A percentile compares a stretch with the other conserved stretches of the same genome.
phyloP scores from a whole-genome alignment of 1,140 invertebrate genomes.

The Drosophila repletoides region DNA sequence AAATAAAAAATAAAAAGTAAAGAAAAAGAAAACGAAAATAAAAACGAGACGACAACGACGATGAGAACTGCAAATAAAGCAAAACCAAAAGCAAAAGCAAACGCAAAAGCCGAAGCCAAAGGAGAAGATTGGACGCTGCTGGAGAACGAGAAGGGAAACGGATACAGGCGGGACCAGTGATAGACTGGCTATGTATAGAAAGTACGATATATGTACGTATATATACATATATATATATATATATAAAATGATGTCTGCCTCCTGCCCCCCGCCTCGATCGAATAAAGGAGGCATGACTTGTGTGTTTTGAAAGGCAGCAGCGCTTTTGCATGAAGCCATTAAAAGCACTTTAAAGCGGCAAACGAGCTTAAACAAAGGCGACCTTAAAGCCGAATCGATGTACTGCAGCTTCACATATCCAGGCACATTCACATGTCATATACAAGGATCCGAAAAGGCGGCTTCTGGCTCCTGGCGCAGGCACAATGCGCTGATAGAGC shows the following conservation, averaged over 20 bases:
- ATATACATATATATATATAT: neutral
- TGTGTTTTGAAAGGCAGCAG: constrained; percentile 19
- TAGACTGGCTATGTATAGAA: constrained; percentile 49
- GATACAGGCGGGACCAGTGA: constrained; percentile 34
- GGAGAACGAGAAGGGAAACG: neutral
- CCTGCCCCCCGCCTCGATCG: no score
- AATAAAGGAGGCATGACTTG: constrained; percentile 49
- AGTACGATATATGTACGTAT: constrained; percentile 25
- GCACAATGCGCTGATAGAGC: constrained; percentile 75
- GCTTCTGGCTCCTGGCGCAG: neutral
- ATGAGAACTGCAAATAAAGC: constrained; percentile 71
- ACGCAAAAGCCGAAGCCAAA: constrained; percentile 28
- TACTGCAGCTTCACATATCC: constrained; percentile 9
- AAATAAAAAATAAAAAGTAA: constrained; percentile 32
- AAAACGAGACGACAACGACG: constrained; percentile 14
- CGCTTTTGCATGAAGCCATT: constrained; percentile 62
- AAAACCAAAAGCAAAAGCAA: constrained; percentile 29
- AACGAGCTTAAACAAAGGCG: constrained; percentile 32
- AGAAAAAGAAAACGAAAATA: constrained; percentile 27
- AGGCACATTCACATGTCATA: constrained; percentile 50
- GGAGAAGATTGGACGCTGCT: constrained; percentile 54
- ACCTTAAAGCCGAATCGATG: constrained; percentile 47
- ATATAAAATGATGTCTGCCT: neutral
- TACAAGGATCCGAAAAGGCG: constrained; percentile 39
- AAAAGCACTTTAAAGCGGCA: constrained; percentile 68